Evolutionary conservation across 37 sponge, comb jelly and placozoan genomes (phyloP), one percentile per base, ranked within the genome.

Genomic region (Hexactinellida sp.): DNA sequence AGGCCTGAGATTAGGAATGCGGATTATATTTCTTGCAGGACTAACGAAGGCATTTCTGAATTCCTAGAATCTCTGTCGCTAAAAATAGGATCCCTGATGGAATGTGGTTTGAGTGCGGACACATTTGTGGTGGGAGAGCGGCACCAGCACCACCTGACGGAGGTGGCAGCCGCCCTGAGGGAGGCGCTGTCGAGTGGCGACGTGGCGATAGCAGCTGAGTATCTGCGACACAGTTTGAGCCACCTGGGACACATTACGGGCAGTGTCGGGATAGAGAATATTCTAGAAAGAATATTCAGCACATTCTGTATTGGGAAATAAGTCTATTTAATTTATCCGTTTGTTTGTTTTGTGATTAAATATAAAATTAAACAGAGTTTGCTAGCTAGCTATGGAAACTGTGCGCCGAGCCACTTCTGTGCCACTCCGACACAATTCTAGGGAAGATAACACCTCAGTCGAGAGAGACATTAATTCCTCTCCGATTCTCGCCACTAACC

Each of bases 261-360:
- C 16, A 89, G 83, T 54, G 84, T 92, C 24, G 91, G 91, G 21
- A 84, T 91, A 10, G 91, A 92, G 83, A 93, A 94, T 36, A 91
- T 94, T 54, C 82, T 94, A 1, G 91, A 92, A 55, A 90, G 92
- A 0, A 83, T 94, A 21, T 94, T 94, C 83, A 89, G 82, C 36
- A 91, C 92, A 51, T 94, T 94, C 82, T 94, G 95, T 38, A 94
- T 94, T 85, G 95, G 95, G 86, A 94, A 94, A 89, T 94, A 87
- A 23, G 3, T n/a, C 3, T 32, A 7, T 63, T 32, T 32, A 21
- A 63, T 63, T 63, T 63, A 63, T 63, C 32, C 19, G 19, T 21
- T 32, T 63, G 52, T 47, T 47, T 47, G 52, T 47, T 47, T 19
- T 47, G 9, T 47, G 9, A 19, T 19, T 47, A 16, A 19, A 47